Evolutionary conservation across 2,113 vertebrate species (phyloP).

Genomic region (Heptranchias perlo): DNA sequence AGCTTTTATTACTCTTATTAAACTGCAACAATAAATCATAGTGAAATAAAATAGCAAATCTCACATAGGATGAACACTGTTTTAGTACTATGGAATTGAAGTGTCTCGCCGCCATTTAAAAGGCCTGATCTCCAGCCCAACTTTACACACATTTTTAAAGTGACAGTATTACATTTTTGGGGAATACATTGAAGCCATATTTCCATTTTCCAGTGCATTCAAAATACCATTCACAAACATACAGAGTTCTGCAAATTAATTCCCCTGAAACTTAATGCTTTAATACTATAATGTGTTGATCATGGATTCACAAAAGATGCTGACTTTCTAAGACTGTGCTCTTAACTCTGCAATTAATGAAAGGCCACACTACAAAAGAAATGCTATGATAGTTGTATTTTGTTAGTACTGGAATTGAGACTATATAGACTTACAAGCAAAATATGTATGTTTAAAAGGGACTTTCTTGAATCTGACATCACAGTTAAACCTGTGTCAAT

Average conservation of each 20-base stretch:
- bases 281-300: constrained; percentile 19
- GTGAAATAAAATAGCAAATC: constrained; percentile 37
- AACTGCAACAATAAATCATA: constrained; percentile 34
- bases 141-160: constrained; percentile 14
- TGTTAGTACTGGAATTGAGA: constrained; percentile 14
- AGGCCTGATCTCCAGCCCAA: neutral
- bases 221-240: constrained; percentile 10
- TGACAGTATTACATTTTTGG: neutral
- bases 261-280: constrained; percentile 25
- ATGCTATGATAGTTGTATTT: neutral
- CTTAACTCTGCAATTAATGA: constrained; percentile 8
- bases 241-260: neutral
- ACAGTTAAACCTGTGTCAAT: neutral
- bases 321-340: constrained; percentile 15
- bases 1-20: constrained; percentile 36
- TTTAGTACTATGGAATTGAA: constrained; percentile 28
- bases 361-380: neutral
- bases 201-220: constrained; percentile 32
- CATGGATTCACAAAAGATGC: neutral
- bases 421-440: neutral
- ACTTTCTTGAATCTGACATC: neutral
- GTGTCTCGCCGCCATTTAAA: constrained; percentile 17
- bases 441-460: neutral
- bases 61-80: constrained; percentile 30
- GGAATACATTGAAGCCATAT: constrained; percentile 8